Evolutionary conservation across 2,113 vertebrate genomes (phyloP), one percentile per base, ranked within the genome.

Genomic region (Epinephelus moara): DNA sequence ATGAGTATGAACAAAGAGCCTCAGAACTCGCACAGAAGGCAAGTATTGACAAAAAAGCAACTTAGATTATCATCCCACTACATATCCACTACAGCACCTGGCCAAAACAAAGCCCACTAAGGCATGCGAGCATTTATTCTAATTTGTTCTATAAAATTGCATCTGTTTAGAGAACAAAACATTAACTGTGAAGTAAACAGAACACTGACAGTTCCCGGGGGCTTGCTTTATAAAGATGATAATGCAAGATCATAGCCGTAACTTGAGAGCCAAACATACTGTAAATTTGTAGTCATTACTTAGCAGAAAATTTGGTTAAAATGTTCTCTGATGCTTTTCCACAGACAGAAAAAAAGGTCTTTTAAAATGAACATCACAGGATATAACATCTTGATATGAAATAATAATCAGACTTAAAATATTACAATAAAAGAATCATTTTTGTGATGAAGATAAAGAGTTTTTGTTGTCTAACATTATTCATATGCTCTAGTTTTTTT

Each of bases 11-110:
- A 94, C 96, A 96, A 88, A 96, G 91, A 86, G 95, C 96, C 81
- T 96, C 95, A 56, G 97, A 98, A 82, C 92, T 97, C 89, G 93
- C 91, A 42, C 96, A 96, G 87, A 98, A 98, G 95, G 98, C 96
- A 93, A 96, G 96, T 95, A 79, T 72, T 77, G 15, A 82, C 27
- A 2, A 70, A 70, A 47, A 14, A 42, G 12, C 1, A 19, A 49
- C 17, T 23, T 18, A 2, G 11, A 60, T 33, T 68, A 68, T 72
- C 17, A 52, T 67, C 45, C 40, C 8, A 1, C 45, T 75, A 12
- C 68, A 71, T 19, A 27, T 57, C 12, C 23, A 23, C 60, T 13
- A 37, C 21, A 75, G 56, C 25, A 69, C 57, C 2, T 49, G 15
- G n/a, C 18, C 3, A 57, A 49, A 77, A 70, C 57, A 64, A 45